Evolutionary conservation across 2,113 vertebrate species (phyloP).

Genomic region (Aspidoscelis tigris): DNA sequence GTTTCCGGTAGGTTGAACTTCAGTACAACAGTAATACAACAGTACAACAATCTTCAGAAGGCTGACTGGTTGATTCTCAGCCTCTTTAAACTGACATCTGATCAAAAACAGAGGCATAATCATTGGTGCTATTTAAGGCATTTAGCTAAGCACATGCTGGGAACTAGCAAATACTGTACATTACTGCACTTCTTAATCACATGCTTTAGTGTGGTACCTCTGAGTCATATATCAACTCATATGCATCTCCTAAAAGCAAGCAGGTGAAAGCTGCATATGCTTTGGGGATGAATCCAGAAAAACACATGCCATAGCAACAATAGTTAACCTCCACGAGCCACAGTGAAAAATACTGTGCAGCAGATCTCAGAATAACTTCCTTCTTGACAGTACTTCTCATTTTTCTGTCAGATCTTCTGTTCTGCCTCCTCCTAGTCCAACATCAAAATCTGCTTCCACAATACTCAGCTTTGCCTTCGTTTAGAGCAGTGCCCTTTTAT

Average conservation of each 20-base stretch:
- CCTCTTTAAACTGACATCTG: conserved; percentile 40
- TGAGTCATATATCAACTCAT: conserved; percentile 23
- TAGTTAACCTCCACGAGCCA: background rate
- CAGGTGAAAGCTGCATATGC: conserved; percentile 27
- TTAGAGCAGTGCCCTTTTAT: background rate
- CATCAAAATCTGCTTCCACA: background rate
- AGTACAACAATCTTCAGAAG: conserved; percentile 3
- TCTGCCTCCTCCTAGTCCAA: background rate
- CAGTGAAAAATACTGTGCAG: background rate
- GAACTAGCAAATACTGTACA: conserved; percentile 15
- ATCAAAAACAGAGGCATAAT: conserved; percentile 34
- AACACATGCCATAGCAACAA: conserved; percentile 1
- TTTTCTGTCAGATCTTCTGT: background rate
- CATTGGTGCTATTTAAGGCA: conserved; percentile 40
- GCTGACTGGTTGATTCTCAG: conserved; percentile 4
- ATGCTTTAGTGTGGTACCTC: conserved; percentile 39
- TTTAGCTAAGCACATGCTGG: background rate
- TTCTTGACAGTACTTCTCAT: background rate
- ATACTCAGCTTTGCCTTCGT: background rate
- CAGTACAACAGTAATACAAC: background rate
- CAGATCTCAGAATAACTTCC: background rate
- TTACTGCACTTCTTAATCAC: background rate
- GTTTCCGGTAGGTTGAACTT: background rate
- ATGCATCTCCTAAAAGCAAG: conserved; percentile 31
- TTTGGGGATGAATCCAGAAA: conserved; percentile 19